phyloP scores from a whole-genome alignment of 1,140 invertebrate genomes.

The Adelges cooleyi region DNA sequence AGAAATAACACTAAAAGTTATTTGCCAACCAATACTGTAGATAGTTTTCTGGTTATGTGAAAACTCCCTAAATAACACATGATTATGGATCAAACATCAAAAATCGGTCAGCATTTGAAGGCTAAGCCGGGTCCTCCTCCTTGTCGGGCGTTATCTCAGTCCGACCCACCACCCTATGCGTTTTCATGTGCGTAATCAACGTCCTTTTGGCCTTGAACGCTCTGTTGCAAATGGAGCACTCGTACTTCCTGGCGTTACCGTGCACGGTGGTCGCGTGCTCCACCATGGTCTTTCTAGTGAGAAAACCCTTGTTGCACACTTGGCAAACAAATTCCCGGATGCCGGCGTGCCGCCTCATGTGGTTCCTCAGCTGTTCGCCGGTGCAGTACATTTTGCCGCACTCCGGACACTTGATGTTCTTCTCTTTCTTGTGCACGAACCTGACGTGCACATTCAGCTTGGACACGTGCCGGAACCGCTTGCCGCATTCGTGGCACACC shows the following conservation, averaged over 20 bases:
- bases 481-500: slow-evolving; percentile 4
- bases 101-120: no score
- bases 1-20: no score
- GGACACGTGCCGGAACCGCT: background rate
- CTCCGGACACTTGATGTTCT: background rate
- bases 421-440: background rate
- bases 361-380: background rate
- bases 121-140: no score
- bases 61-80: no score
- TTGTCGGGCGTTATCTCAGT: background rate
- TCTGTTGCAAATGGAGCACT: background rate
- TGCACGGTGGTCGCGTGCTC: background rate
- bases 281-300: background rate
- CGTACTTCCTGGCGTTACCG: background rate
- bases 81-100: no score
- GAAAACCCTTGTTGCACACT: background rate
- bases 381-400: background rate
- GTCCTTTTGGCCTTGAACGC: background rate
- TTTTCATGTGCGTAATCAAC: background rate
- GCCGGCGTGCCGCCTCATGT: background rate
- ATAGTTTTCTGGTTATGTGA: no score
- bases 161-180: no score
- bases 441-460: background rate
- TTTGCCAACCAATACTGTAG: no score
- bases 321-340: background rate